Percentiles rank a stretch among this genome's conserved stretches.
Evolutionary conservation across 37 sponge, comb jelly and placozoan genomes (phyloP).

Genomic region (Spongia lamella): DNA sequence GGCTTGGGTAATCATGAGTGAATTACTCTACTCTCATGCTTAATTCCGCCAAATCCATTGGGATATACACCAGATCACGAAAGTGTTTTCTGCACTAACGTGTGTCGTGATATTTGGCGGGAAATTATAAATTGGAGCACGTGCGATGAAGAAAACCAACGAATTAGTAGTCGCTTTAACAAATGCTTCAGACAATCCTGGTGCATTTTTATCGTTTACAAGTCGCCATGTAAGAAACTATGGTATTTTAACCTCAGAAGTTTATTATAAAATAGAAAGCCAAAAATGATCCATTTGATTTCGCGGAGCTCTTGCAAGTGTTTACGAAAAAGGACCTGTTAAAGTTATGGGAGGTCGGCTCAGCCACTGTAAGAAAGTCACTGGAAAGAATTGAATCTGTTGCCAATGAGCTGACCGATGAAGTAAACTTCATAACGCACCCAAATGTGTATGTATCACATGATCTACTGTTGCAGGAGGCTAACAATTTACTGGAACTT

Average conservation of each 20-base stretch:
- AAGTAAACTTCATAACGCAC: background rate
- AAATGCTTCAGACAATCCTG: slow-evolving; percentile 21
- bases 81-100: too few species aligned
- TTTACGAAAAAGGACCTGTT: slow-evolving; percentile 39
- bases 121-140: too few species aligned
- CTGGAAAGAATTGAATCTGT: background rate
- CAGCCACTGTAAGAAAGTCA: background rate
- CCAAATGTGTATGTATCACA: background rate
- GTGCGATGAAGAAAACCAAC: too few species aligned
- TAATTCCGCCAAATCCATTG: background rate
- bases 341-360: slow-evolving; percentile 36
- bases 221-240: slow-evolving; percentile 40
- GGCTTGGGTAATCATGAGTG: too few species aligned
- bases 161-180: too few species aligned
- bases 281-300: slow-evolving; percentile 26
- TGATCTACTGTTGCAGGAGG: background rate
- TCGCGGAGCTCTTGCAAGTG: slow-evolving; percentile 58
- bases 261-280: slow-evolving; percentile 6
- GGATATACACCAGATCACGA: background rate
- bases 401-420: slow-evolving; percentile 9
- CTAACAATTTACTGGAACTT: too few species aligned
- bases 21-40: slow-evolving; percentile 4
- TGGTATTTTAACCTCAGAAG: background rate
- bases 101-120: too few species aligned
- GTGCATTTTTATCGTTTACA: slow-evolving; percentile 26